These are phyloP conservation scores for Rotaria magnacalcarata DNA, from an alignment of 2,888 invertebrate genomes.

Conservation along the genomic window DNA sequence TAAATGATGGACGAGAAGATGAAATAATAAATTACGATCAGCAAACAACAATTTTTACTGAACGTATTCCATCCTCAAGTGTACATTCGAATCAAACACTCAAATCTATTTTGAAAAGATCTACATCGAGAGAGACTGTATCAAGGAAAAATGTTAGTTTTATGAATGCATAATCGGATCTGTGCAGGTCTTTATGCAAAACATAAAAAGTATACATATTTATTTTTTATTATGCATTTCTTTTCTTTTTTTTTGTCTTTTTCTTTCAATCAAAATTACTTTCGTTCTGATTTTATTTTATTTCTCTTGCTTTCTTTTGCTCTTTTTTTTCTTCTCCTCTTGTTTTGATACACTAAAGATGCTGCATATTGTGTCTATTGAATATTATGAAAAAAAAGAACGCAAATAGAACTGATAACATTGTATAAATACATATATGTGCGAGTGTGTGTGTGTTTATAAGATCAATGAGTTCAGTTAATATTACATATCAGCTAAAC, in stretches of 20 bases:
- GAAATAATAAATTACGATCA: neutral
- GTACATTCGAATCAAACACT: neutral
- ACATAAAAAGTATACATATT: neutral
- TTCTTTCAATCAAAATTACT: neutral
- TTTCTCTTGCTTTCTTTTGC: neutral
- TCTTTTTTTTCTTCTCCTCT: neutral
- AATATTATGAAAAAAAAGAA: neutral
- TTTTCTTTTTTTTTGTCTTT: neutral
- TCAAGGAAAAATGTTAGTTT: conserved; percentile 32
- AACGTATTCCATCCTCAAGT: neutral
- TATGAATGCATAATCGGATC: neutral
- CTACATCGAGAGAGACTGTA: conserved; percentile 1
- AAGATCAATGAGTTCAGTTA: neutral
- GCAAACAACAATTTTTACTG: neutral
- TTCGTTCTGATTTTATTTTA: neutral
- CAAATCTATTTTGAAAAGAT: conserved; percentile 29
- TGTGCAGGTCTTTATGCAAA: neutral
- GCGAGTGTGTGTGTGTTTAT: neutral
- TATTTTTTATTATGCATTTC: conserved; percentile 9
- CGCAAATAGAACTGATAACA: neutral
- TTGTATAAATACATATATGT: neutral
- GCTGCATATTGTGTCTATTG: conserved; percentile 6
- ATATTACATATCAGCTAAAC: neutral
- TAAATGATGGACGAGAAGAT: neutral
- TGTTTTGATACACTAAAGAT: neutral